Evolutionary conservation across 1,140 invertebrate genomes (phyloP).

Genomic region (Fopius arisanus): DNA sequence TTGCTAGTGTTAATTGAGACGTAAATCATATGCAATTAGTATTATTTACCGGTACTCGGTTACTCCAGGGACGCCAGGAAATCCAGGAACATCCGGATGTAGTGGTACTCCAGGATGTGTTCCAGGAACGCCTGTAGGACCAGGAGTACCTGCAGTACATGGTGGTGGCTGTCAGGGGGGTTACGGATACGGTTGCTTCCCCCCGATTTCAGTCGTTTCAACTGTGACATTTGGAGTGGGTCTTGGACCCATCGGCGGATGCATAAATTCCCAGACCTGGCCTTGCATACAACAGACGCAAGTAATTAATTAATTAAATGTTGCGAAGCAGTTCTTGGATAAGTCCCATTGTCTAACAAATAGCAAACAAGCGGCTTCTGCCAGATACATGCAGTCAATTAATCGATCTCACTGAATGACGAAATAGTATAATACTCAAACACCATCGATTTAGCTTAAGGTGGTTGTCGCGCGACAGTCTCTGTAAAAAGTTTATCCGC

Average conservation of each 20-base stretch:
- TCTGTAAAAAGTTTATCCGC: no score
- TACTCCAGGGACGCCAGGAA: no score
- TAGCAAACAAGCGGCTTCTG: not conserved
- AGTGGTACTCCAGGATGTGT: no score
- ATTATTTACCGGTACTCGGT: no score
- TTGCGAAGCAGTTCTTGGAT: not conserved
- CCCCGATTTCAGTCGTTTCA: conserved; percentile 41
- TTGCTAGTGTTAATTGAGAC: no score
- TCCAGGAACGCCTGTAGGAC: not conserved
- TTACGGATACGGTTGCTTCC: conserved; percentile 24
- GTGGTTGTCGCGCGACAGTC: no score
- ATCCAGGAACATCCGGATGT: not conserved
- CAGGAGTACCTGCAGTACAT: not conserved
- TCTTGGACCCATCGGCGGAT: conserved; percentile 35
- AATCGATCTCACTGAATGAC: not conserved
- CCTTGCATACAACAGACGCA: conserved; percentile 38
- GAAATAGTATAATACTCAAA: not conserved
- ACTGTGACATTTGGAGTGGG: conserved; percentile 49
- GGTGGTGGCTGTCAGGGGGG: not conserved
- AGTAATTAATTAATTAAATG: conserved; percentile 10
- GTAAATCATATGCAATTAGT: no score
- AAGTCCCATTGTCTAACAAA: not conserved
- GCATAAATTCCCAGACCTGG: conserved; percentile 36
- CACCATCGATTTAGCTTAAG: no score
- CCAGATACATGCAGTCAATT: not conserved